A percentile compares a stretch with the other conserved stretches of the same genome.
phyloP scores from a whole-genome alignment of 1,140 invertebrate species.

The Lepidostoma basale region DNA sequence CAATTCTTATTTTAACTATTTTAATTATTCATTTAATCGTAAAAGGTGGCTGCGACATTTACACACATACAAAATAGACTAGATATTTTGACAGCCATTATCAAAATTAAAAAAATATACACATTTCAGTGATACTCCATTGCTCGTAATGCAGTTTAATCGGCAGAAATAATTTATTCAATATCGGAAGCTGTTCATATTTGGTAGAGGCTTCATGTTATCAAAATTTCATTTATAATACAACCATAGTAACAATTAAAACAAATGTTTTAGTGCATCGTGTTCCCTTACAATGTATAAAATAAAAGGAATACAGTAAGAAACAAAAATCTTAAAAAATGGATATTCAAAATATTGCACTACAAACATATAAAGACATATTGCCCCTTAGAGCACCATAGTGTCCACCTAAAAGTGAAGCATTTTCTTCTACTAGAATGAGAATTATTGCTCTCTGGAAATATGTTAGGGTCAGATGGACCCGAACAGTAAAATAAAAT shows the following conservation, averaged over 20 bases:
- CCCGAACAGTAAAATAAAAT: no score
- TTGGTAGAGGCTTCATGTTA: slow-evolving; percentile 41
- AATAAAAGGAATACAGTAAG: no score
- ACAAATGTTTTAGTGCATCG: no score
- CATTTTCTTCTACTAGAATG: no score
- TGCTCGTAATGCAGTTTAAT: slow-evolving; percentile 35
- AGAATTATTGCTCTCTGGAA: no score
- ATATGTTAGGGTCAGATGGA: no score
- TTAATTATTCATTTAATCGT: slow-evolving; percentile 1
- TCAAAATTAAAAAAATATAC: slow-evolving; percentile 47
- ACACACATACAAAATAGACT: slow-evolving; percentile 46
- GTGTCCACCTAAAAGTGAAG: no score
- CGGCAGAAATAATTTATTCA: slow-evolving; percentile 23
- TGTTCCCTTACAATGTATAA: no score
- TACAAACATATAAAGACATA: no score
- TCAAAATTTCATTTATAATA: slow-evolving; percentile 7
- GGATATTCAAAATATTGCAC: no score
- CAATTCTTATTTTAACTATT: slow-evolving; percentile 16
- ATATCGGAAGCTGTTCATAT: slow-evolving; percentile 16
- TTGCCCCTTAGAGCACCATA: no score
- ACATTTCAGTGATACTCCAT: slow-evolving; percentile 41
- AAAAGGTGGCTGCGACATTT: slow-evolving; percentile 38
- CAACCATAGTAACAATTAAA: neutral
- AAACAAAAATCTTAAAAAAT: no score
- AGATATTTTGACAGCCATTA: slow-evolving; percentile 47